Evolutionary conservation across 2,888 invertebrate species (phyloP), one percentile per base, ranked within the genome.

Genomic region (Epinotia nisella): DNA sequence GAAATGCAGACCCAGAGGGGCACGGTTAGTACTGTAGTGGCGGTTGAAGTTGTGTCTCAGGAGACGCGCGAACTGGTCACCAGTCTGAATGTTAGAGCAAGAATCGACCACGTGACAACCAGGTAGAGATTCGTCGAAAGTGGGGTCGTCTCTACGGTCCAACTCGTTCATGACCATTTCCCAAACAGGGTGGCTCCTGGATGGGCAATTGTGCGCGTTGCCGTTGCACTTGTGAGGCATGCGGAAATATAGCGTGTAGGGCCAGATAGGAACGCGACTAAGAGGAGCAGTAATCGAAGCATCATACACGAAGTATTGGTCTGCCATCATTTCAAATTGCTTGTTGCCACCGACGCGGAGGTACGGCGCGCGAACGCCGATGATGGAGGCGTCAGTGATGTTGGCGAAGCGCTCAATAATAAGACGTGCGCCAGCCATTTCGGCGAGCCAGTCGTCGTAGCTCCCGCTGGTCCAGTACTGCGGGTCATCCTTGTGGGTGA

Each of bases 161-260:
- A 98, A 92, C 88, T 98, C 98, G 87, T 98, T 98, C 97, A 98
- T 98, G 67, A 98, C 98, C 96, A 98, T 98, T 92, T 98, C 98
- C 98, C 98, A 98, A 56, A 98, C 97, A 35, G 98, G 98, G 84
- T 98, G 98, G 82, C 97, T 97, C 86, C 96, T 94, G 62, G 97
- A 97, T 24, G 98, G 98, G 84, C 98, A 98, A 88, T 98, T 98
- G 86, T 98, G 98, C 17, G 98, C 98, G 87, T 98, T 98, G 76
- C 98, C 98, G 88, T 98, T 98, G 88, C 98, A 98, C 88, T 97
- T 98, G 94, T 98, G 98, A 0, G 98, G 98, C 97, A 98, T 98
- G 76, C 98, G 96, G 96, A 98, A 98, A 94, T 99, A 98, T 29
- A 99, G 94, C 2, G 99, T 99, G 94, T 99, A 99, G 0, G 99